A percentile compares a stretch with the other conserved stretches of the same genome.
Conservation (phyloP, 2,113 vertebrate genomes). For the Ovibos moschatus region DNA sequence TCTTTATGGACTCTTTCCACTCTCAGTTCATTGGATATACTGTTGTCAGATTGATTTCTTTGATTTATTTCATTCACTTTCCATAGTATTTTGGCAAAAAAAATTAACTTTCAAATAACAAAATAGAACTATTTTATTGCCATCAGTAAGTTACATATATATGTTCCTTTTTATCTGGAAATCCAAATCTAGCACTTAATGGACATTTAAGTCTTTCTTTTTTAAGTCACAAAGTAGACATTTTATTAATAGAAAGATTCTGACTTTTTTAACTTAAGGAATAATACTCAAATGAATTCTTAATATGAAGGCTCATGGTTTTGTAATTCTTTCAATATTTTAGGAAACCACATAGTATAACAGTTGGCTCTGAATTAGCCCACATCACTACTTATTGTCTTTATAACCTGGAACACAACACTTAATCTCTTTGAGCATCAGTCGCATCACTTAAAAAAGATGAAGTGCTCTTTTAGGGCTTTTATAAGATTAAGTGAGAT, state of each 20-base stretch:
- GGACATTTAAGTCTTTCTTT: not conserved
- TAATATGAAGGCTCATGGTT: not conserved
- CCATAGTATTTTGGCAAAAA: not conserved
- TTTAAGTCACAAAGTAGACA: not conserved
- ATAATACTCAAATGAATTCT: constrained; percentile 21
- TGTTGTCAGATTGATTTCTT: not conserved
- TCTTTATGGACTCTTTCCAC: not conserved
- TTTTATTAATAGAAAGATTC: not conserved
- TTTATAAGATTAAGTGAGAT: not conserved
- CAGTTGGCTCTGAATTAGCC: not conserved
- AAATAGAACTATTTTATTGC: not conserved
- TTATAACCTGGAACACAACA: not conserved
- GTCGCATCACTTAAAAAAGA: not conserved
- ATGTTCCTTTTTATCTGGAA: not conserved
- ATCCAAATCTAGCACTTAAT: not conserved
- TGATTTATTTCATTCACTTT: constrained; percentile 11
- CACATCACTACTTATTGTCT: not conserved
- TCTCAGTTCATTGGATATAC: not conserved
- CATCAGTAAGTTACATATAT: not conserved
- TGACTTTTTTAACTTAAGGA: not conserved
- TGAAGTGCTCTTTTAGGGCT: not conserved
- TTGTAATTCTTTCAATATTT: not conserved
- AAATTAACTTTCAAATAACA: not conserved
- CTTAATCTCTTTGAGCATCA: constrained; percentile 12
- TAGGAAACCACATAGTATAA: constrained; percentile 15